Base-by-base conservation (phyloP, 1,140 invertebrate genomes). In the Drosophila littoralis region DNA sequence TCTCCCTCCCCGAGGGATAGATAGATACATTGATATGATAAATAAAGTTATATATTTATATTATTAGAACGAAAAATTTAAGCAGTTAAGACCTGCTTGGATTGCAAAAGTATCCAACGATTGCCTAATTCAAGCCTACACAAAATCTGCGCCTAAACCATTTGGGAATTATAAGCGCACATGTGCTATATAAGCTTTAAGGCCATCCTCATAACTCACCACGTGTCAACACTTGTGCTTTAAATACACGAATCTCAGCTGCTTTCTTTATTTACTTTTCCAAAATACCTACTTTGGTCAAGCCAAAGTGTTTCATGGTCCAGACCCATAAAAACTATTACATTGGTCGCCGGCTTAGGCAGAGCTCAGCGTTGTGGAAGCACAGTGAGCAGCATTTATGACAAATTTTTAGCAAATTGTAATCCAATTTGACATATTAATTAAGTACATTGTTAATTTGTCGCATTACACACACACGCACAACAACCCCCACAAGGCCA, bases 331-430 rank as follows among this genome's bases (percentile, higher is more conserved):
- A 10, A 7, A 55, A 55, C 35, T 22, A 40, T 38, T 40, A 12
- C 35, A 13, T n/a, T 42, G 1, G 22, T 12, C 22, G 33, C 8
- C 38, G 52, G 61, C 9, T 55, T 15, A 46, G 46, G 28, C 50
- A 36, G 33, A 35, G 61, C 35, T 57, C 32, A 52, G 15, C 58
- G 52, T 7, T 22, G 46, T 51, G 40, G 63, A 59, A 67, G 35
- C 54, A 54, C 33, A 48, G 55, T 72, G 54, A 36, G 33, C 64
- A 67, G 70, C 65, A 70, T 75, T 75, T 82, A 68, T 88, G 83
- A 89, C 84, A 88, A 88, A 88, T 88, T 83, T 89, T 77, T 54
- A 75, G 77, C 84, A 88, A 88, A 89, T 89, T 88, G 84, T 78
- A 72, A 81, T 86, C 80, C 84, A 88, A 88, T 80, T 88, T 71